phyloP scores from a whole-genome alignment of 2,888 invertebrate genomes.

The Epirrhoe tristata region DNA sequence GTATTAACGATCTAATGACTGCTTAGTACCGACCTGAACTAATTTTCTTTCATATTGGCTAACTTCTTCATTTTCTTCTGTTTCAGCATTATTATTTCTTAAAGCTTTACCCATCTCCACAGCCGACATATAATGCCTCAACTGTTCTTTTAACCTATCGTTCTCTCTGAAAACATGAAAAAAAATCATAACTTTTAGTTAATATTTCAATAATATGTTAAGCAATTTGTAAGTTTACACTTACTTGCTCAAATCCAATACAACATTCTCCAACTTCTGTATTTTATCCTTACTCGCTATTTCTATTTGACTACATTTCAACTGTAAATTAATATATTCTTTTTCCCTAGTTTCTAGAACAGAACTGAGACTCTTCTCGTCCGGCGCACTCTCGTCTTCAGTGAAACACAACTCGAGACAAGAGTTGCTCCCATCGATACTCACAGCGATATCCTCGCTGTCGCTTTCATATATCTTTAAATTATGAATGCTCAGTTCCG shows the following conservation, averaged over 20 bases:
- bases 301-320: slow-evolving; percentile 81
- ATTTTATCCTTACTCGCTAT: slow-evolving; percentile 76
- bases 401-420: slow-evolving; percentile 81
- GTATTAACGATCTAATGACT: neutral
- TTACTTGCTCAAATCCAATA: slow-evolving; percentile 88
- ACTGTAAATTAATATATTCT: slow-evolving; percentile 80
- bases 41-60: slow-evolving; percentile 93
- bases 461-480: slow-evolving; percentile 81
- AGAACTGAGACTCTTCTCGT: slow-evolving; percentile 66
- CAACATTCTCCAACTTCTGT: slow-evolving; percentile 80
- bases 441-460: slow-evolving; percentile 78
- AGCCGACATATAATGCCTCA: slow-evolving; percentile 95
- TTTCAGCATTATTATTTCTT: slow-evolving; percentile 67
- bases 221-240: slow-evolving; percentile 44
- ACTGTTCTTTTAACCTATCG: slow-evolving; percentile 92
- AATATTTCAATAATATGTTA: neutral
- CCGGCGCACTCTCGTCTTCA: slow-evolving; percentile 74
- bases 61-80: slow-evolving; percentile 86
- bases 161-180: slow-evolving; percentile 88
- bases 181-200: neutral
- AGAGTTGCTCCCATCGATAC: slow-evolving; percentile 79
- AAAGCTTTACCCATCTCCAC: slow-evolving; percentile 94
- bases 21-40: slow-evolving; percentile 87
- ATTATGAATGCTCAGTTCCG: slow-evolving; percentile 76
- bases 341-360: slow-evolving; percentile 77